Evolutionary conservation across 2,113 vertebrate species (phyloP), one percentile per base, ranked within the genome.

Genomic region (Hiodon alosoides): DNA sequence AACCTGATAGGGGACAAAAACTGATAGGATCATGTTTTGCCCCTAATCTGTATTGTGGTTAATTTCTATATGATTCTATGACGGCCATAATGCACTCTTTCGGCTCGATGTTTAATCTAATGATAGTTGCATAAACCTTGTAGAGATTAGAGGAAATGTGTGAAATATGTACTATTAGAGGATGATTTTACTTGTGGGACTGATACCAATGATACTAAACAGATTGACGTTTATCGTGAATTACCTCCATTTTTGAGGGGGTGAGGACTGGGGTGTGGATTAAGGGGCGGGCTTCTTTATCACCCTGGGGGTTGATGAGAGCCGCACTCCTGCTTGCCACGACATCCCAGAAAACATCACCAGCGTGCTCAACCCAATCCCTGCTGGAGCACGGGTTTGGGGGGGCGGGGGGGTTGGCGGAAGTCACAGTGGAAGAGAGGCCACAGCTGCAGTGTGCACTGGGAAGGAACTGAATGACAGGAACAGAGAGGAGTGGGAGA

Each of bases 341-440:
- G 0, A 71, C 77, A 17, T 53, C 51, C 31, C 2, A 55, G 4
- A 75, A 68, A 72, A 58, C 76, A 62, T 3, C 77, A 73, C 78
- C 87, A 78, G 78, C 73, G 0, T 6, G 50, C 17, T 16, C 4
- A 1, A 16, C 74, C 65, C 73, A 52, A 9, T 7, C 47, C 51
- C 17, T 8, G 70, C 11, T 2, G 51, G 51, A 47, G 46, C 48
- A 13, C 66, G 11, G 48, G 59, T 0, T 47, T 51, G 65, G 76
- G 71, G 78, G 60, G 62, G 59, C 74, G 73, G 50, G 54, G 9
- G 74, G 77, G 10, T 78, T 79, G 85, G 86, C 83, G 87, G 83
- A 54, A 59, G n/a, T 14, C 7, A 67, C 68, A 7, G 65, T 83
- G 86, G 83, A 85, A 88, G 85, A 81, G 78, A 89, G 84, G 81